These are phyloP conservation scores for Mus caroli DNA, from an alignment of 2,797 vertebrate species.

Conservation along the genomic window DNA sequence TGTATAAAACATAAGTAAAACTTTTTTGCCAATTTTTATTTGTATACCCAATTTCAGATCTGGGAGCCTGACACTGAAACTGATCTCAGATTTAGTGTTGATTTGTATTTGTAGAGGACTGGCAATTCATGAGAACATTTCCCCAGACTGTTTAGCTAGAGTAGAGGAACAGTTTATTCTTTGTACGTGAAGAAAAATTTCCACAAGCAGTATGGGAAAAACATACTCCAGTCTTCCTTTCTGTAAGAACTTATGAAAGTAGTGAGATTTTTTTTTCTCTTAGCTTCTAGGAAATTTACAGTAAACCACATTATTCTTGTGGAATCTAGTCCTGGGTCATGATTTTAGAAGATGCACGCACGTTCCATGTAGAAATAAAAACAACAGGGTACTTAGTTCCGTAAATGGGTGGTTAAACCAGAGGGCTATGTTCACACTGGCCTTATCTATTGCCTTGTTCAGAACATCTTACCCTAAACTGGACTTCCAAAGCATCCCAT, in stretches of 20 bases:
- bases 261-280: slow-evolving; percentile 55
- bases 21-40: slow-evolving; percentile 81
- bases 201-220: slow-evolving; percentile 71
- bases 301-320: slow-evolving; percentile 75
- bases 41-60: slow-evolving; percentile 82
- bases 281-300: slow-evolving; percentile 74
- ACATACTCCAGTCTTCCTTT: slow-evolving; percentile 71
- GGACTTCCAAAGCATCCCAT: slow-evolving; percentile 78
- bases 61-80: slow-evolving; percentile 83
- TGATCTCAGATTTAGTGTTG: slow-evolving; percentile 80
- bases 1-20: slow-evolving; percentile 82
- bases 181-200: slow-evolving; percentile 70
- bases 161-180: slow-evolving; percentile 66
- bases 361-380: slow-evolving; percentile 78
- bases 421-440: slow-evolving; percentile 73
- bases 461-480: slow-evolving; percentile 79
- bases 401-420: slow-evolving; percentile 78
- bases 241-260: slow-evolving; percentile 73
- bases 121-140: slow-evolving; percentile 73
- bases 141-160: slow-evolving; percentile 56
- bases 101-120: slow-evolving; percentile 74
- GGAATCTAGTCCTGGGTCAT: slow-evolving; percentile 72
- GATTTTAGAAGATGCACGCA: slow-evolving; percentile 80
- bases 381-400: slow-evolving; percentile 65
- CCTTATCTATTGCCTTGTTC: slow-evolving; percentile 73